A percentile compares a stretch with the other conserved stretches of the same genome.
These are phyloP conservation scores for Sphaerophoria rueppellii DNA, from an alignment of 2,888 invertebrate species.

Conservation along the genomic window DNA sequence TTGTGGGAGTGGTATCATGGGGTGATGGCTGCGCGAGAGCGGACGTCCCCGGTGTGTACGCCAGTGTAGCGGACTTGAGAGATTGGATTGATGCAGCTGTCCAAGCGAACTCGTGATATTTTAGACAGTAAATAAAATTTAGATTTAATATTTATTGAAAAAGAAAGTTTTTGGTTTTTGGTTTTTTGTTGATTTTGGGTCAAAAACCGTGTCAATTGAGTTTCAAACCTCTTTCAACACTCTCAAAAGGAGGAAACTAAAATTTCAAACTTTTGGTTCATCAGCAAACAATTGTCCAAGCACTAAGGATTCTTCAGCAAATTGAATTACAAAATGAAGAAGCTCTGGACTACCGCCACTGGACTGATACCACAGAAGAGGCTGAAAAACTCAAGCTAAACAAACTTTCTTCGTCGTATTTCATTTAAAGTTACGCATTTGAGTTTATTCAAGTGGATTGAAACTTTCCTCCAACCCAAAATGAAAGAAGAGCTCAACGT, in stretches of 20 bases:
- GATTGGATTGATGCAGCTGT: conserved; percentile 35
- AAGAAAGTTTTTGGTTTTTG: too few species aligned
- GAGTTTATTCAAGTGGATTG: conserved; percentile 63
- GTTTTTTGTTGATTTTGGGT: too few species aligned
- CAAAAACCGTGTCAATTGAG: too few species aligned
- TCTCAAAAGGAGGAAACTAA: background rate
- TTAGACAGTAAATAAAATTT: too few species aligned
- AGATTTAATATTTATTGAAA: too few species aligned
- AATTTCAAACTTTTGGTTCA: background rate
- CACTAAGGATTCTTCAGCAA: conserved; percentile 59
- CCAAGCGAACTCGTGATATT: background rate
- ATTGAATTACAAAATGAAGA: conserved; percentile 67
- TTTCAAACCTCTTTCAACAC: too few species aligned
- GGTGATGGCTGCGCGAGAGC: conserved; percentile 77
- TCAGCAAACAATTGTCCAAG: background rate
- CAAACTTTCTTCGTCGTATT: conserved; percentile 26
- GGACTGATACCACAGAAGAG: conserved; percentile 26
- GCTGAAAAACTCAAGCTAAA: conserved; percentile 3
- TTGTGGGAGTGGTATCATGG: conserved; percentile 79
- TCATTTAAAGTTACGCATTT: conserved; percentile 67
- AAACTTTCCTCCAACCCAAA: conserved; percentile 49
- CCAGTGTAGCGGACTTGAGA: conserved; percentile 56
- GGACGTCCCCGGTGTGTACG: conserved; percentile 77
- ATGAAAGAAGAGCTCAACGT: conserved; percentile 30
- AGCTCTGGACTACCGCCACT: conserved; percentile 24